These are phyloP conservation scores for Epinephelus fuscoguttatus DNA, from an alignment of 2,113 vertebrate species.

Conservation along the genomic window DNA sequence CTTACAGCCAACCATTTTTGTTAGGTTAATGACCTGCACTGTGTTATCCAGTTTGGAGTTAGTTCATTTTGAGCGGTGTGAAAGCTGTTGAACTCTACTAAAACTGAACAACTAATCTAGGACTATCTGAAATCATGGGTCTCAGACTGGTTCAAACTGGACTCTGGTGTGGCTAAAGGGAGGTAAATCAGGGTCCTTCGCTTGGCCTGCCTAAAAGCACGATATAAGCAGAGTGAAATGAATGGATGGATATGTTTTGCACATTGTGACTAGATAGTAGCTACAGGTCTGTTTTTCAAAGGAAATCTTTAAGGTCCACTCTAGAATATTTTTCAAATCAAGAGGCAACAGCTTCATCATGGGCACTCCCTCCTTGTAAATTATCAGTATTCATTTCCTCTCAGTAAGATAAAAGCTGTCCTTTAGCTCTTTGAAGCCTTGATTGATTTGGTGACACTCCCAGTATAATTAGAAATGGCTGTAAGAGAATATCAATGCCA, in stretches of 20 bases:
- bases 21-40: background rate
- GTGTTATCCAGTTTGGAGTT: background rate
- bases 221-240: too few relatives aligned
- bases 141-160: background rate
- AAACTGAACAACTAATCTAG: background rate
- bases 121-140: background rate
- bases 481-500: slow-evolving; percentile 39
- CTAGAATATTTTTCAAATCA: slow-evolving; percentile 27
- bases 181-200: too few relatives aligned
- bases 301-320: background rate
- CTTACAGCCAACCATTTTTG: background rate
- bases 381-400: slow-evolving; percentile 42
- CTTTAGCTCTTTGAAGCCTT: slow-evolving; percentile 39
- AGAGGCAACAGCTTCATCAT: slow-evolving; percentile 2
- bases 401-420: slow-evolving; percentile 48
- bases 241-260: background rate
- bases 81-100: background rate
- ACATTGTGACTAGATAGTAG: background rate
- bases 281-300: background rate
- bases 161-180: too few relatives aligned
- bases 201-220: too few relatives aligned
- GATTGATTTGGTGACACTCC: slow-evolving; percentile 42
- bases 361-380: slow-evolving; percentile 17
- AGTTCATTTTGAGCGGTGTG: background rate
- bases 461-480: slow-evolving; percentile 44